Evolutionary conservation across 1,140 invertebrate species (phyloP).

Genomic region (Heliconius hewitsoni): DNA sequence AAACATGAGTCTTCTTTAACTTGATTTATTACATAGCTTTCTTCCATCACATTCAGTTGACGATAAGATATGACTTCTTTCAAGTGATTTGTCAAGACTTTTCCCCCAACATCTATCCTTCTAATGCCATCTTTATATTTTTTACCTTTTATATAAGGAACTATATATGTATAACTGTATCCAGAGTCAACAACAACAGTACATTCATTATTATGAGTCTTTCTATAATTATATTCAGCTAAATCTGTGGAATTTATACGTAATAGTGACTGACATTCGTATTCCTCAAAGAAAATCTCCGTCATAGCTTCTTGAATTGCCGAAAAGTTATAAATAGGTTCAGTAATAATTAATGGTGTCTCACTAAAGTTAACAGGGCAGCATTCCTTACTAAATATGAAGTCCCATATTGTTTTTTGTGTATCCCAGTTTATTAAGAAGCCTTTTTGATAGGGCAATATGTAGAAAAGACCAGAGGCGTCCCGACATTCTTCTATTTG

Average conservation of each 20-base stretch:
- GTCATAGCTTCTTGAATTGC: slow-evolving; percentile 95
- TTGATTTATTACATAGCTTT: slow-evolving; percentile 99
- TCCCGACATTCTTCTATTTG: slow-evolving; percentile 95
- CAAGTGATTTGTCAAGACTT: slow-evolving; percentile 98
- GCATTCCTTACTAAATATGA: slow-evolving; percentile 94
- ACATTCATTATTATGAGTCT: slow-evolving; percentile 83
- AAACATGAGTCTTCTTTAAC: slow-evolving; percentile 99
- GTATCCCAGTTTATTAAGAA: slow-evolving; percentile 98
- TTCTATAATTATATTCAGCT: slow-evolving; percentile 85
- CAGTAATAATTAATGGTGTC: slow-evolving; percentile 93
- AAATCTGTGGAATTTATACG: slow-evolving; percentile 89
- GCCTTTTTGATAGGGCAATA: slow-evolving; percentile 97
- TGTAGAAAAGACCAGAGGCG: slow-evolving; percentile 95
- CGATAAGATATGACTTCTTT: slow-evolving; percentile 99
- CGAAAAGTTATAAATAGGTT: slow-evolving; percentile 96
- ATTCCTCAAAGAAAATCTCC: slow-evolving; percentile 99
- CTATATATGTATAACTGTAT: slow-evolving; percentile 97
- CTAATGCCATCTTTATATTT: slow-evolving; percentile 89
- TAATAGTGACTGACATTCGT: slow-evolving; percentile 93
- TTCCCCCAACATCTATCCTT: slow-evolving; percentile 97
- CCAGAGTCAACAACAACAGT: slow-evolving; percentile 96
- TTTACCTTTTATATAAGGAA: slow-evolving; percentile 96
- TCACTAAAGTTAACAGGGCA: slow-evolving; percentile 90
- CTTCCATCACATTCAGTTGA: slow-evolving; percentile 99
- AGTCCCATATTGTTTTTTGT: slow-evolving; percentile 98